Percentiles rank a stretch among this genome's conserved stretches.
phyloP scores from a whole-genome alignment of 2,888 invertebrate species.

The Mimumesa dahlbomi region DNA sequence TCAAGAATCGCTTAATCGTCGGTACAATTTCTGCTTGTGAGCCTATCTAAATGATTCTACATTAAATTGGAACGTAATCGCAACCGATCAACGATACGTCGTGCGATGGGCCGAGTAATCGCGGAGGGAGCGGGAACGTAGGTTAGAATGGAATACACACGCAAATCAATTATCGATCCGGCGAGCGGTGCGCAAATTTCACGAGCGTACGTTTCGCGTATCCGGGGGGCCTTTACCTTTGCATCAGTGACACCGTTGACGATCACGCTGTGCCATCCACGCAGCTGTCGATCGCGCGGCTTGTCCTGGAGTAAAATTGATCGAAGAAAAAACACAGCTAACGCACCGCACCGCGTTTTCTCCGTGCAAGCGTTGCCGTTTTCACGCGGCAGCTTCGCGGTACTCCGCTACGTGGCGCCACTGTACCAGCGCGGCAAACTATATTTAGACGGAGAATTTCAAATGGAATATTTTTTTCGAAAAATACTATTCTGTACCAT shows the following conservation, averaged over 20 bases:
- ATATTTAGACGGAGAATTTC: neutral
- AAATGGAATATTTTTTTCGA: too few relatives aligned
- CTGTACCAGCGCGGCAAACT: neutral
- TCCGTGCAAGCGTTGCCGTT: conserved; percentile 51
- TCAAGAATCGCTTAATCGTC: conserved; percentile 14
- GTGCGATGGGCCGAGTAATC: conserved; percentile 40
- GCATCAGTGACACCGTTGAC: conserved; percentile 28
- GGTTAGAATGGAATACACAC: conserved; percentile 59
- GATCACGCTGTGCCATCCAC: conserved; percentile 38
- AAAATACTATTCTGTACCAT: too few relatives aligned
- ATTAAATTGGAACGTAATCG: conserved; percentile 18
- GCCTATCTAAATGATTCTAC: neutral
- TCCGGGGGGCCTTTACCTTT: conserved; percentile 32
- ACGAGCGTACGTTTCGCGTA: neutral
- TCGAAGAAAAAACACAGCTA: conserved; percentile 41
- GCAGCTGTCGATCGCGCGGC: conserved; percentile 1
- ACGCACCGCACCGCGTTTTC: conserved; percentile 32
- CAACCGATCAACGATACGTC: conserved; percentile 29
- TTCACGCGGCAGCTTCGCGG: conserved; percentile 35
- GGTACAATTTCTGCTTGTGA: neutral
- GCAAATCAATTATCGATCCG: conserved; percentile 71
- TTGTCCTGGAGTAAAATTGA: conserved; percentile 14
- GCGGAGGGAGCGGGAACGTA: conserved; percentile 34
- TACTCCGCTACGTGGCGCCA: conserved; percentile 14
- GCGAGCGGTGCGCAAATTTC: conserved; percentile 61